These are phyloP conservation scores for Dolichotis patagonum DNA, from an alignment of 2,113 vertebrate genomes.

Conservation along the genomic window DNA sequence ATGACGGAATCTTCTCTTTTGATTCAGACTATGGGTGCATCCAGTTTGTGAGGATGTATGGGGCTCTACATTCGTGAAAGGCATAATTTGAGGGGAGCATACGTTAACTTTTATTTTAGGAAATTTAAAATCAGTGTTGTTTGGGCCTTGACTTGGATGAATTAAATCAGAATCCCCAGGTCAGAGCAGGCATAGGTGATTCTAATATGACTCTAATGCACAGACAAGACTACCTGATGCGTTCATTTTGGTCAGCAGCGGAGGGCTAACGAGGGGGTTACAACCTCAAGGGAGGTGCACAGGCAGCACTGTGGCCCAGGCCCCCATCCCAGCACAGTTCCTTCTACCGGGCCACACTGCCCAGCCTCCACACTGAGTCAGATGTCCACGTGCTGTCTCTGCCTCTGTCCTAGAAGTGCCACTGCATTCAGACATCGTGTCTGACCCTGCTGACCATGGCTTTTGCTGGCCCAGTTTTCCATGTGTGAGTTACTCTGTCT, in stretches of 20 bases:
- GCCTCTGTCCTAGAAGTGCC: too few species aligned
- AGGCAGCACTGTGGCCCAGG: background rate
- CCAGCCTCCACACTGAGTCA: background rate
- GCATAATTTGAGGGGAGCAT: background rate
- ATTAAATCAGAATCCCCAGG: background rate
- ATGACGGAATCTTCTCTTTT: background rate
- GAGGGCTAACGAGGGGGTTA: too few species aligned
- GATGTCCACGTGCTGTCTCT: background rate
- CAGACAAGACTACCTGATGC: background rate
- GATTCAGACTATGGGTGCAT: background rate
- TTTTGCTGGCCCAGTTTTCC: background rate
- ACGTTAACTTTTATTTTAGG: background rate
- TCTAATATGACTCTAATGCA: too few species aligned
- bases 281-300: background rate
- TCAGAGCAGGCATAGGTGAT: background rate
- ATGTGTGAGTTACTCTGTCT: background rate
- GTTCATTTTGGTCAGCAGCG: background rate
- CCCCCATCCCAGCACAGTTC: background rate
- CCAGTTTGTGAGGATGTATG: background rate
- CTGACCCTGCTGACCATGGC: background rate
- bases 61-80: accelerated
- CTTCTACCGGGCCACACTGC: accelerated
- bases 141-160: background rate
- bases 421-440: background rate
- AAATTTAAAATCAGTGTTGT: background rate